Evolutionary conservation across 2,888 invertebrate genomes (phyloP).

Genomic region (Agyllia agylla): DNA sequence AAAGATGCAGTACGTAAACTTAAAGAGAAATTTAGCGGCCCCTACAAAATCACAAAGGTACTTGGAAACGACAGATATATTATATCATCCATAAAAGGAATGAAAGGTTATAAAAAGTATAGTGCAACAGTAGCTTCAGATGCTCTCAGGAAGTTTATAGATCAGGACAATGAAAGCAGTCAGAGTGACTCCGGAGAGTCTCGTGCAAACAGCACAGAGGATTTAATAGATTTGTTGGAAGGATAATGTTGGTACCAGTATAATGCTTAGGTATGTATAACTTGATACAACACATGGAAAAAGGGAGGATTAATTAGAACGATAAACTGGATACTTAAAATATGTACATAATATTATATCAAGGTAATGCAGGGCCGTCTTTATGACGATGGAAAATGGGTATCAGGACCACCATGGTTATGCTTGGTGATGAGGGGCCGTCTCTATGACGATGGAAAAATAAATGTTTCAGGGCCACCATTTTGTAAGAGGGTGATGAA

Average conservation of each 20-base stretch:
- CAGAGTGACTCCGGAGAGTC: background rate
- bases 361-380: background rate
- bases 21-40: background rate
- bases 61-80: background rate
- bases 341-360: background rate
- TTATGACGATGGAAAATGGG: background rate
- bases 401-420: background rate
- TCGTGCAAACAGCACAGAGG: background rate
- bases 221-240: background rate
- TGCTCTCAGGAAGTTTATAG: background rate
- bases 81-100: background rate
- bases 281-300: no score
- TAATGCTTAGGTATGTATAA: background rate
- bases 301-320: no score
- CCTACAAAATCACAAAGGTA: constrained; percentile 9
- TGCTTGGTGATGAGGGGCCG: background rate
- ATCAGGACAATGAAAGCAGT: background rate
- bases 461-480: background rate
- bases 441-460: background rate
- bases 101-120: constrained; percentile 9
- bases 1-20: background rate
- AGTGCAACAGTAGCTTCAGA: background rate
- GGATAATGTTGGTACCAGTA: background rate
- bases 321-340: no score
- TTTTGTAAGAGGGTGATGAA: background rate